Evolutionary conservation across 2,888 invertebrate genomes (phyloP).

Genomic region (Cristatella mucedo): DNA sequence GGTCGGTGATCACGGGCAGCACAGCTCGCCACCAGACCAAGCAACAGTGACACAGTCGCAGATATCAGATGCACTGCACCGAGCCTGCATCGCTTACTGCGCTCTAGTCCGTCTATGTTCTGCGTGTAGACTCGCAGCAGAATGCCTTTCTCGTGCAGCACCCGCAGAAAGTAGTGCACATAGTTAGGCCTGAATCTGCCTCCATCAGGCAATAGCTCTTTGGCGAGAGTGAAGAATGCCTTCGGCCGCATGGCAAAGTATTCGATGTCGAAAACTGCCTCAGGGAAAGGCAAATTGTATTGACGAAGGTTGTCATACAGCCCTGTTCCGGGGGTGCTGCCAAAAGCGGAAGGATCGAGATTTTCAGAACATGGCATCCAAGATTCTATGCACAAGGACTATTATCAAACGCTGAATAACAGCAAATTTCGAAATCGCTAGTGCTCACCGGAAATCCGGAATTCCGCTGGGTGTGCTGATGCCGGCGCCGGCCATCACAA

Average conservation of each 20-base stretch:
- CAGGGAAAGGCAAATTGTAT: conserved; percentile 39
- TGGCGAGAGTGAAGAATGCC: conserved; percentile 39
- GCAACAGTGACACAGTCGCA: too few relatives aligned
- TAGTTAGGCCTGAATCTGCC: conserved; percentile 39
- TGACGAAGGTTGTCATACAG: conserved; percentile 40
- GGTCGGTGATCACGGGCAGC: too few relatives aligned
- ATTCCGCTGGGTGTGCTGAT: conserved; percentile 42
- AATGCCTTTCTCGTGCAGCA: conserved; percentile 36
- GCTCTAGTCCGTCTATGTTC: conserved; percentile 40
- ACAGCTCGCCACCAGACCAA: too few relatives aligned
- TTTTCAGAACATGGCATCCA: conserved; percentile 9
- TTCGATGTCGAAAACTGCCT: conserved; percentile 40
- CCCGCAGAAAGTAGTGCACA: conserved; percentile 37
- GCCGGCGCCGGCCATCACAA: conserved; percentile 42
- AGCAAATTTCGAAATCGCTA: neutral
- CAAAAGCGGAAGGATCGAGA: conserved; percentile 7
- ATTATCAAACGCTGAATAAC: conserved; percentile 4
- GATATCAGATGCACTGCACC: too few relatives aligned
- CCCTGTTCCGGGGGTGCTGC: conserved; percentile 38
- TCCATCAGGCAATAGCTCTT: conserved; percentile 36
- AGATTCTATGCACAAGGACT: neutral
- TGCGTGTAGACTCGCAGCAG: conserved; percentile 40
- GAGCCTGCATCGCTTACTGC: too few relatives aligned
- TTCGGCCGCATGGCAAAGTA: conserved; percentile 37
- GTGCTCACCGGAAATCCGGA: conserved; percentile 39